phyloP scores from a whole-genome alignment of 1,140 invertebrate genomes.

The Fragariocoptes setiger region DNA sequence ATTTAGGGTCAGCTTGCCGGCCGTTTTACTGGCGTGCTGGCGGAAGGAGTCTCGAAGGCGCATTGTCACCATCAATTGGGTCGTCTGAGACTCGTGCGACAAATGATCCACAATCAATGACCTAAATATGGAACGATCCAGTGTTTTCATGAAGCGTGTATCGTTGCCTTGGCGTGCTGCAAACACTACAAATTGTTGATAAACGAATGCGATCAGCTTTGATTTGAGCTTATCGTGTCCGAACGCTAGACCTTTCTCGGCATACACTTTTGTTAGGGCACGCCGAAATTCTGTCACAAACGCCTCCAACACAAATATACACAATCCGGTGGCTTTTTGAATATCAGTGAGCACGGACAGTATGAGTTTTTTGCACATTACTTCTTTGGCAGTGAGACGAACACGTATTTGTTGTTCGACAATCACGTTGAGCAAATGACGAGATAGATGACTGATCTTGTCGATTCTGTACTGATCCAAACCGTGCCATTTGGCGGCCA shows the following conservation, averaged over 20 bases:
- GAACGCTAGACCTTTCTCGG: neutral
- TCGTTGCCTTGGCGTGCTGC: neutral
- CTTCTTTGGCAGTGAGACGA: neutral
- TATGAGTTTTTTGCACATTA: neutral
- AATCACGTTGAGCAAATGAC: constrained; percentile 2
- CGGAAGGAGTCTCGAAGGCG: neutral
- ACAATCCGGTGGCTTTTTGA: neutral
- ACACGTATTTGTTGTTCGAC: neutral
- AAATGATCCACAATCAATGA: neutral
- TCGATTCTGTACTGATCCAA: constrained; percentile 9
- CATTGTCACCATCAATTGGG: neutral
- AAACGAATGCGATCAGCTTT: neutral
- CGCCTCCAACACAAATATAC: neutral
- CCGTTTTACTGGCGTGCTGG: neutral
- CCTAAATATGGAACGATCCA: neutral
- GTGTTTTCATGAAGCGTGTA: neutral
- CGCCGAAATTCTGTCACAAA: neutral
- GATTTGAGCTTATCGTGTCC: neutral
- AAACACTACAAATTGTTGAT: neutral
- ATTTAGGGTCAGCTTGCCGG: neutral
- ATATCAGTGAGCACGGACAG: neutral
- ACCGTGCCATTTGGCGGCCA: constrained; percentile 6
- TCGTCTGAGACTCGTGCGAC: neutral
- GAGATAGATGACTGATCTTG: constrained; percentile 6
- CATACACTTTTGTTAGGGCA: neutral